These are phyloP conservation scores for Spicauda simplicius DNA, from an alignment of 2,888 invertebrate species.

Conservation along the genomic window DNA sequence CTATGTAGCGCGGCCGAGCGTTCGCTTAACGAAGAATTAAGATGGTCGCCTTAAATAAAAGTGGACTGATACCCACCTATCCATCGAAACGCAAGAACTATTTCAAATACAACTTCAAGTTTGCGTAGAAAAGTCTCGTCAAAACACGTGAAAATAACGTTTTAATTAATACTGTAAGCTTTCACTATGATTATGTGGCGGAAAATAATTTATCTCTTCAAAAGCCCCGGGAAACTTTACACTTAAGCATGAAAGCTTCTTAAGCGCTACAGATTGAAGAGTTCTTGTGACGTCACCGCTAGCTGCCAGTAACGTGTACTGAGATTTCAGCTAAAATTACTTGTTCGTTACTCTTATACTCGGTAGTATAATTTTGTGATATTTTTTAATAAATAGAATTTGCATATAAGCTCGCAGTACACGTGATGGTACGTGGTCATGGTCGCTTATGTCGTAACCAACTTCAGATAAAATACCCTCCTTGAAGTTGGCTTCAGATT, in stretches of 20 bases:
- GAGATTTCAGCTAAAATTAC: conserved; percentile 14
- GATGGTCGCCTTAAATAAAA: too few species aligned
- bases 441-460: too few species aligned
- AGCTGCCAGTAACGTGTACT: conserved; percentile 23
- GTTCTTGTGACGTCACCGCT: conserved; percentile 26
- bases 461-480: too few species aligned
- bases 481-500: too few species aligned
- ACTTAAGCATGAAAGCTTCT: conserved; percentile 30
- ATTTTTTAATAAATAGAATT: too few species aligned
- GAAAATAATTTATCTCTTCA: conserved; percentile 25
- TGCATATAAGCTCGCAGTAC: too few species aligned
- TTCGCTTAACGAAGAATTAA: too few species aligned
- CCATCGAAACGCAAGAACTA: too few species aligned
- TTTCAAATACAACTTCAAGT: too few species aligned
- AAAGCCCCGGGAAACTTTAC: conserved; percentile 24
- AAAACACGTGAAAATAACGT: neutral
- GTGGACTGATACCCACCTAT: too few species aligned
- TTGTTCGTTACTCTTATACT: neutral
- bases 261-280: conserved; percentile 33
- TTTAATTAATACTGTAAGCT: conserved; percentile 17
- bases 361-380: neutral
- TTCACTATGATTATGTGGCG: conserved; percentile 13
- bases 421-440: too few species aligned
- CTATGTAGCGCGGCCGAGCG: too few species aligned
- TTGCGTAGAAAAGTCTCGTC: neutral